phyloP scores from a whole-genome alignment of 2,113 vertebrate genomes.

The Scartelaos histophorus region DNA sequence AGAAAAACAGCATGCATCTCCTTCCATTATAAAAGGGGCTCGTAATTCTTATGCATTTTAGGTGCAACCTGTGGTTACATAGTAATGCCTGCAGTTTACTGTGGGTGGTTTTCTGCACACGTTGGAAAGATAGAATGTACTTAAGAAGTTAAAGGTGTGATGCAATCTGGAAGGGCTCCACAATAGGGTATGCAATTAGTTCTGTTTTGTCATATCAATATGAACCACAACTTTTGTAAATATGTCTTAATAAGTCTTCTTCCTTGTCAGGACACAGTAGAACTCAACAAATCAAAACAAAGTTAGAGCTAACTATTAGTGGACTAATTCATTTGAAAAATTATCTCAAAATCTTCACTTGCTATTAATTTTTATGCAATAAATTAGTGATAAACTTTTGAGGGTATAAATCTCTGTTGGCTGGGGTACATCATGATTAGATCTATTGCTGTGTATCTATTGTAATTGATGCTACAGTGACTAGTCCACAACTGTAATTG shows the following conservation, averaged over 20 bases:
- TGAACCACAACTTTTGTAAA: no score
- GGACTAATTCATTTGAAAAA: no score
- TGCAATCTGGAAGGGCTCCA: neutral
- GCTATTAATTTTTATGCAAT: neutral
- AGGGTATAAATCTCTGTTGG: no score
- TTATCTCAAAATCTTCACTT: no score
- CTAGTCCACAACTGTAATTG: neutral
- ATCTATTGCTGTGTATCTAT: neutral
- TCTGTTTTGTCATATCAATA: neutral
- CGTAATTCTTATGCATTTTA: conserved; percentile 41
- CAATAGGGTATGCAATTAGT: neutral
- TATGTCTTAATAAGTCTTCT: no score
- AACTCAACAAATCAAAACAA: no score
- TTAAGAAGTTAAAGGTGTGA: conserved; percentile 5
- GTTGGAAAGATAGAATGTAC: conserved; percentile 7
- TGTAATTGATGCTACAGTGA: neutral
- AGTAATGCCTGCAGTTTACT: conserved; percentile 32
- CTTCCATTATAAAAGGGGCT: conserved; percentile 37
- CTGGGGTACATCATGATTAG: neutral
- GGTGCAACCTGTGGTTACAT: conserved; percentile 45
- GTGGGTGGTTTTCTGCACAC: conserved; percentile 35
- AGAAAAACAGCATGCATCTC: conserved; percentile 23
- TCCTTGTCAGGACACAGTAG: no score
- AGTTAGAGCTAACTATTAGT: no score
- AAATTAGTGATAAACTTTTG: no score